A percentile compares a stretch with the other conserved stretches of the same genome.
Evolutionary conservation across 2,113 vertebrate genomes (phyloP).

Genomic region (Turdus rufiventris): DNA sequence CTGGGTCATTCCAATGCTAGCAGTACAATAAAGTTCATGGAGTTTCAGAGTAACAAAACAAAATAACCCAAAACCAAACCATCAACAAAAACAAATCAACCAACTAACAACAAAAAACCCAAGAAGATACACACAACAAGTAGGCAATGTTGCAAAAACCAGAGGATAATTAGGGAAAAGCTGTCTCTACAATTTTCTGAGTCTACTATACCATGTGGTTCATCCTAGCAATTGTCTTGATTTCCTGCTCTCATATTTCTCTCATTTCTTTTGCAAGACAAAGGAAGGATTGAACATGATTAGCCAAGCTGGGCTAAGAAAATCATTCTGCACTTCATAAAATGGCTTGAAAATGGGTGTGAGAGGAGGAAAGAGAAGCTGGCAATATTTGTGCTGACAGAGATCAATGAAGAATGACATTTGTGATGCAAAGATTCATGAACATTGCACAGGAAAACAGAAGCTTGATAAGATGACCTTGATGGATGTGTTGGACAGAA

Average conservation of each 20-base stretch:
- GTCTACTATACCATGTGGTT: not conserved
- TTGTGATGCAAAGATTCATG: not conserved
- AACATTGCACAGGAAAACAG: not conserved
- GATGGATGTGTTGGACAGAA: not conserved
- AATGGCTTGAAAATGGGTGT: not conserved
- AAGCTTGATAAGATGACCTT: not conserved
- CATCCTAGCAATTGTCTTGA: not conserved
- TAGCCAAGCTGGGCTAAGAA: not conserved
- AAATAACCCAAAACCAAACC: not conserved
- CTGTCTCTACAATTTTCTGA: not conserved
- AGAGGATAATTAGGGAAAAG: not conserved
- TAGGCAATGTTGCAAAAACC: not conserved
- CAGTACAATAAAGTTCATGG: not conserved
- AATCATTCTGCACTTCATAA: not conserved
- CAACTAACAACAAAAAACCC: too few species aligned
- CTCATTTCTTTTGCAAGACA: not conserved
- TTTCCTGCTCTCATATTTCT: not conserved
- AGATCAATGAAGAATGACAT: not conserved
- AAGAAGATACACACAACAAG: not conserved
- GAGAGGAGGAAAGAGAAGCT: not conserved
- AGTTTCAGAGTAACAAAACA: not conserved
- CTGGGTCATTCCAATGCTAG: not conserved
- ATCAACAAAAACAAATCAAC: not conserved
- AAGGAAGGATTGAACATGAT: not conserved
- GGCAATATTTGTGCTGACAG: not conserved